Evolutionary conservation across 1,140 invertebrate genomes (phyloP).

Genomic region (Papilio polytes): DNA sequence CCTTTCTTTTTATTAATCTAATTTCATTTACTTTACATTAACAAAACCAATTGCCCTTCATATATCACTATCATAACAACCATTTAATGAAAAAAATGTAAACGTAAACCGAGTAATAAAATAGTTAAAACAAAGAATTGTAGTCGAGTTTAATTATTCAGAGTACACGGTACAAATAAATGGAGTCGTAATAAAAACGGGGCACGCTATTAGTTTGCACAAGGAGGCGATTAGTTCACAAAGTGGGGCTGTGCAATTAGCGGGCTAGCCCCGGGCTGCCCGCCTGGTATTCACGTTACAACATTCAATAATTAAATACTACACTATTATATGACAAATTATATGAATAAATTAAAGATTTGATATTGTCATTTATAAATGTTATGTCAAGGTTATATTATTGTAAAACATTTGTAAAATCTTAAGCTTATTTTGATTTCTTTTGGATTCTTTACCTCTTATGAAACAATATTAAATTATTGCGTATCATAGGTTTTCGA

Average conservation of each 20-base stretch:
- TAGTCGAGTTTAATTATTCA: slow-evolving; percentile 25
- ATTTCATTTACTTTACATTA: neutral
- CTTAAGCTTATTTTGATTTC: neutral
- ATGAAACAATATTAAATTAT: neutral
- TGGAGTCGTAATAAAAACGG: slow-evolving; percentile 50
- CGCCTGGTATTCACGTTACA: slow-evolving; percentile 47
- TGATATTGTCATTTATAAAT: neutral
- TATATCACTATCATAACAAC: neutral
- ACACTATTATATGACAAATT: slow-evolving; percentile 38
- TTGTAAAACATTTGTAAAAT: neutral
- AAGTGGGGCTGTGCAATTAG: slow-evolving; percentile 71
- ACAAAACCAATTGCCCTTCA: neutral
- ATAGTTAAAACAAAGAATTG: slow-evolving; percentile 20
- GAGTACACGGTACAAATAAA: slow-evolving; percentile 23
- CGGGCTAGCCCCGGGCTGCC: slow-evolving; percentile 54
- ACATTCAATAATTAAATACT: slow-evolving; percentile 70
- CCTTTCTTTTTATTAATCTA: too few relatives aligned
- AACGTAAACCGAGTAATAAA: slow-evolving; percentile 5
- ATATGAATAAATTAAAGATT: neutral
- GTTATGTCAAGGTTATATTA: neutral
- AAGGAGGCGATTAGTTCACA: slow-evolving; percentile 58
- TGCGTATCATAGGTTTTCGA: neutral
- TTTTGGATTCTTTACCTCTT: neutral
- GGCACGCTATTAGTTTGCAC: slow-evolving; percentile 64
- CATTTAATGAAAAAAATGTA: neutral